A percentile compares a stretch with the other conserved stretches of the same genome.
Conservation (phyloP, 37 sponge, comb jelly and placozoan genomes). For the Ianthella basta region DNA sequence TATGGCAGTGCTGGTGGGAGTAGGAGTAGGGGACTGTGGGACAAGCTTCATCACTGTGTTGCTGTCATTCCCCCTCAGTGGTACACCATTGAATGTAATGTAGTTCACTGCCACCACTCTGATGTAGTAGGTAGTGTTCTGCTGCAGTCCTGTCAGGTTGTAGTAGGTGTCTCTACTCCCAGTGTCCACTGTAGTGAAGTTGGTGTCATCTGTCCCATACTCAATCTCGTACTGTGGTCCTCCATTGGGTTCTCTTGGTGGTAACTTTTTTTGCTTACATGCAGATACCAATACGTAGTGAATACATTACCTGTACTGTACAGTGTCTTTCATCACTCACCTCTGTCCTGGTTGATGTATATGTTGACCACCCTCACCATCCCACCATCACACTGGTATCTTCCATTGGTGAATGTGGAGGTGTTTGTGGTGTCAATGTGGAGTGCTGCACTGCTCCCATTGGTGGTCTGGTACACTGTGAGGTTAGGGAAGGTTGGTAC, state of each 20-base stretch:
- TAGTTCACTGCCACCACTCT: slow-evolving; percentile 32
- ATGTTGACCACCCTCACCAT: too few species aligned
- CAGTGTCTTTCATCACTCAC: too few species aligned
- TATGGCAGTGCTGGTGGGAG: too few species aligned
- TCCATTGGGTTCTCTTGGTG: slow-evolving; percentile 13
- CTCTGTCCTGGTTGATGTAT: too few species aligned
- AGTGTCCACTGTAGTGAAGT: slow-evolving; percentile 22
- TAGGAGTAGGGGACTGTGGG: too few species aligned
- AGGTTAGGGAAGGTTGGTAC: neutral
- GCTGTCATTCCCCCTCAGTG: neutral
- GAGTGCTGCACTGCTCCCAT: slow-evolving; percentile 14
- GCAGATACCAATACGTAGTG: too few species aligned
- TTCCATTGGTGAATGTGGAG: slow-evolving; percentile 24
- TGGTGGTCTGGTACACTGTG: slow-evolving; percentile 17
- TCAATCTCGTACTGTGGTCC: neutral
- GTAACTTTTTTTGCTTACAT: too few species aligned
- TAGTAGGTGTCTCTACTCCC: slow-evolving; percentile 16
- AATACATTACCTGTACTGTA: too few species aligned
- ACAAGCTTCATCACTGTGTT: too few species aligned
- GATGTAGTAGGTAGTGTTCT: slow-evolving; percentile 28
- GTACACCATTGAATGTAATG: neutral
- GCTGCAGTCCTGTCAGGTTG: slow-evolving; percentile 28
- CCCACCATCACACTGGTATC: slow-evolving; percentile 1
- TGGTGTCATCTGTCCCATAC: slow-evolving; percentile 22
- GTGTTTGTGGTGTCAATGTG: neutral